Evolutionary conservation across 2,113 vertebrate species (phyloP).

Genomic region (Gavia stellata): DNA sequence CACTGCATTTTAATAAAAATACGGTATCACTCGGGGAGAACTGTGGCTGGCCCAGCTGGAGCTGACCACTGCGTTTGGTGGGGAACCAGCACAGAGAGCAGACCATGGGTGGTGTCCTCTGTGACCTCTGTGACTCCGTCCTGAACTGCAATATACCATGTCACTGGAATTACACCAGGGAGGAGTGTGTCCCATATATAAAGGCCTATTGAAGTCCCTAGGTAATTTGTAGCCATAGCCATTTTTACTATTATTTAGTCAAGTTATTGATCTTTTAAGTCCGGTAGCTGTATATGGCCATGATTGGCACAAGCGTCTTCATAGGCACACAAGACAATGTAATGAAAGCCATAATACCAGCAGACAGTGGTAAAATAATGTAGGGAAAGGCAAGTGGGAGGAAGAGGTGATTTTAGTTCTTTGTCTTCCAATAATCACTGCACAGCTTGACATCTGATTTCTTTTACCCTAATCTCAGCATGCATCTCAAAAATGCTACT

Average conservation of each 20-base stretch:
- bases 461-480: slow-evolving; percentile 58
- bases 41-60: not conserved
- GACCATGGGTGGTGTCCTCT: not conserved
- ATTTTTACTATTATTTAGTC: slow-evolving; percentile 4
- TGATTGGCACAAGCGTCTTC: not conserved
- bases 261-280: not conserved
- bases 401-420: slow-evolving; percentile 32
- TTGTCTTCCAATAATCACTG: slow-evolving; percentile 41
- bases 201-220: not conserved
- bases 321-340: not conserved
- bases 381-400: not conserved
- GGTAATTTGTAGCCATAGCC: not conserved
- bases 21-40: fast-evolving
- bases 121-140: not conserved
- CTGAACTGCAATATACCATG: not conserved
- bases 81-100: not conserved
- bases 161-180: not conserved
- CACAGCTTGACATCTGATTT: slow-evolving; percentile 41
- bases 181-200: not conserved
- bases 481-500: slow-evolving; percentile 46
- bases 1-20: not conserved
- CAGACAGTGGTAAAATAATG: slow-evolving; percentile 12
- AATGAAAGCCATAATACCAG: not conserved
- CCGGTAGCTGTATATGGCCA: not conserved
- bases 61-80: not conserved